Evolutionary conservation across 2,797 vertebrate species (phyloP).

Genomic region (Lutjanus argentimaculatus): DNA sequence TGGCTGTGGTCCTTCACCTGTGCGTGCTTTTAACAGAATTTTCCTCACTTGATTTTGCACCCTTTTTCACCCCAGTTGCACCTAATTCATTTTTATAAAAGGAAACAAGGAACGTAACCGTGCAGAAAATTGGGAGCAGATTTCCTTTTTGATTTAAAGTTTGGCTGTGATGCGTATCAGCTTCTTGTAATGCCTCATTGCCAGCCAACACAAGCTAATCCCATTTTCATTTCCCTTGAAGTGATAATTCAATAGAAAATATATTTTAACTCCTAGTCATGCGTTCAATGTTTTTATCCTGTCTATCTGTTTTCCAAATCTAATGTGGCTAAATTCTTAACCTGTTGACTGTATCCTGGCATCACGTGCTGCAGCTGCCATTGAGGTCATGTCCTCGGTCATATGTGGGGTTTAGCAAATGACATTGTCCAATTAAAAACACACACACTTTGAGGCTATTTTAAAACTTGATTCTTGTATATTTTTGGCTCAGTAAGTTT

Average conservation of each 20-base stretch:
- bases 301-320: not conserved
- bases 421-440: too few species aligned
- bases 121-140: conserved; percentile 75
- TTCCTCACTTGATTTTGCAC: conserved; percentile 17
- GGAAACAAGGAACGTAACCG: conserved; percentile 55
- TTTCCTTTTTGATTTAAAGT: conserved; percentile 61
- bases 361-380: not conserved
- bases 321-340: not conserved
- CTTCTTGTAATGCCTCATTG: conserved; percentile 39
- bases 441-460: too few species aligned
- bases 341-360: not conserved
- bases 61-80: conserved; percentile 12
- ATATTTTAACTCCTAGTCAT: not conserved
- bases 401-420: too few species aligned
- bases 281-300: not conserved
- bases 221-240: conserved; percentile 31
- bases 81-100: conserved; percentile 46
- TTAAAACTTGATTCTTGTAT: too few species aligned
- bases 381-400: not conserved
- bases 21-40: not conserved
- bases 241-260: conserved; percentile 39
- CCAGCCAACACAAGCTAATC: conserved; percentile 44
- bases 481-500: too few species aligned
- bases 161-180: conserved; percentile 40
- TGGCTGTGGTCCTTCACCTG: not conserved